Conservation (phyloP, 1,140 invertebrate species). For the Drosophila hydei region DNA sequence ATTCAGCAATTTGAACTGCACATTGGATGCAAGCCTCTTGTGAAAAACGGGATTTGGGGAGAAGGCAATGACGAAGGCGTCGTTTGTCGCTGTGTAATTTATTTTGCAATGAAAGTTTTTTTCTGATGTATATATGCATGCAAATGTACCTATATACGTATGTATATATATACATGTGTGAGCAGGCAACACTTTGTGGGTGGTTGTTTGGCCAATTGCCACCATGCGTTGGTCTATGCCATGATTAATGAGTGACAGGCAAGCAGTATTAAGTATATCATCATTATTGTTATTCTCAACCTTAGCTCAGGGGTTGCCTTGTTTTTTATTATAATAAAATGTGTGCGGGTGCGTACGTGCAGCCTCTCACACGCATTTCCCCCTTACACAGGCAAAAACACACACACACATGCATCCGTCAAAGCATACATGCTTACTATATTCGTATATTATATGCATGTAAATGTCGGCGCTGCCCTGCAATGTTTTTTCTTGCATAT, state of each 20-base stretch:
- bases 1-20: conserved; percentile 47
- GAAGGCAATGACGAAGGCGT: conserved; percentile 23
- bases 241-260: conserved; percentile 19
- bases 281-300: conserved; percentile 11
- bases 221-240: conserved; percentile 40
- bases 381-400: background rate
- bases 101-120: no score
- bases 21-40: conserved; percentile 41
- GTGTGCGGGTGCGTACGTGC: conserved; percentile 46
- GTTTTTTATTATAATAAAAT: conserved; percentile 16
- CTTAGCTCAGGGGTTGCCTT: conserved; percentile 3
- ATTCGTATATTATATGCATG: conserved; percentile 20
- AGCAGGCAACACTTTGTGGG: conserved; percentile 34
- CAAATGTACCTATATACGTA: background rate
- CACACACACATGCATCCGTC: conserved; percentile 8
- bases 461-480: conserved; percentile 35
- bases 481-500: conserved; percentile 56
- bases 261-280: conserved; percentile 8
- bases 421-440: background rate
- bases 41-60: conserved; percentile 44
- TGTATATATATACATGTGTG: background rate
- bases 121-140: no score
- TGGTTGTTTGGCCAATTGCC: conserved; percentile 53
- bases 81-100: conserved; percentile 16
- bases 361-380: conserved; percentile 32